Percentiles rank a stretch among this genome's conserved stretches.
These are phyloP conservation scores for Carabus problematicus DNA, from an alignment of 2,888 invertebrate species.

Conservation along the genomic window DNA sequence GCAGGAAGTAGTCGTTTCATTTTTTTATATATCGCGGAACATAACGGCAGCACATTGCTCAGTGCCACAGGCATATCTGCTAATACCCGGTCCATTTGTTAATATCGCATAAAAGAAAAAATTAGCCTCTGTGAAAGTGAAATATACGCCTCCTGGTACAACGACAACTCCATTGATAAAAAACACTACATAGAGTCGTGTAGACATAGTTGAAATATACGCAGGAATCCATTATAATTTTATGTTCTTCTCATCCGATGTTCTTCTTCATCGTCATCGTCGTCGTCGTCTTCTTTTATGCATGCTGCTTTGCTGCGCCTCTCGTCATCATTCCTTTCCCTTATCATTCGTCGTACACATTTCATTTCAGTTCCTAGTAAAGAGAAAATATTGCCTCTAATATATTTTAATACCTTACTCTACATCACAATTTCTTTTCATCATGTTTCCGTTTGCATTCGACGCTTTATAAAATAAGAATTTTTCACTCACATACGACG, in stretches of 20 bases:
- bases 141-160: not conserved
- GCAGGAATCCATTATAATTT: conserved; percentile 8
- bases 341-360: conserved; percentile 10
- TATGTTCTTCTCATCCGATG: conserved; percentile 8
- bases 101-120: conserved; percentile 11
- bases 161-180: not conserved
- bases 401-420: conserved; percentile 7
- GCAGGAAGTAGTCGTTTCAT: no score
- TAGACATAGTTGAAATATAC: conserved; percentile 11
- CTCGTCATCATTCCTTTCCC: conserved; percentile 8
- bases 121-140: not conserved
- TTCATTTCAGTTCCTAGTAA: conserved; percentile 2
- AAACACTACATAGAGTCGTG: conserved; percentile 1
- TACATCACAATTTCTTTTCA: not conserved
- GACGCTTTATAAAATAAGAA: no score
- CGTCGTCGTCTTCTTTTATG: not conserved
- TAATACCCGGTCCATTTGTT: conserved; percentile 4
- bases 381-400: conserved; percentile 8
- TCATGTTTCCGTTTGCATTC: no score
- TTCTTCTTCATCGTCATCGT: not conserved
- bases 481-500: no score
- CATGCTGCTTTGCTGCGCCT: conserved; percentile 1
- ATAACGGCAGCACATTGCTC: not conserved
- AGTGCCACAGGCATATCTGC: not conserved
- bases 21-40: no score